Percentiles rank a stretch among this genome's conserved stretches.
Conservation (phyloP, 2,797 vertebrate genomes). For the Discoglossus pictus region DNA sequence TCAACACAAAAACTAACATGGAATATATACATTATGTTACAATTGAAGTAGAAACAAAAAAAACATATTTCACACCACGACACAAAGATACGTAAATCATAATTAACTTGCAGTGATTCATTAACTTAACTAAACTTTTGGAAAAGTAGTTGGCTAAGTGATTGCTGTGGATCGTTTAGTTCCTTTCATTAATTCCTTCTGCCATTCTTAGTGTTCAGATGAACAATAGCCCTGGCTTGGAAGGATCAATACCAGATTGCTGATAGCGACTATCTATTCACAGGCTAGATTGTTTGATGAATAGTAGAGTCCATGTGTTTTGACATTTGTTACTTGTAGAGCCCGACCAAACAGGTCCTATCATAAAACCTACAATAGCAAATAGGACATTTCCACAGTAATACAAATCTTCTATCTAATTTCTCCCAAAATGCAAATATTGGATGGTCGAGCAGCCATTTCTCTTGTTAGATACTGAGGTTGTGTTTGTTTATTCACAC, state of each 20-base stretch:
- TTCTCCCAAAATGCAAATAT: conserved; percentile 49
- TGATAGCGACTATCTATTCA: conserved; percentile 97
- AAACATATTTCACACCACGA: too few species aligned
- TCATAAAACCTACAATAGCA: conserved; percentile 57
- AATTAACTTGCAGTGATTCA: background rate
- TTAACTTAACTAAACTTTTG: conserved; percentile 55
- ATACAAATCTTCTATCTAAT: conserved; percentile 38
- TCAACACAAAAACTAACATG: too few species aligned
- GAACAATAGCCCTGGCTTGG: conserved; percentile 91
- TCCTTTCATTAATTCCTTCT: conserved; percentile 95
- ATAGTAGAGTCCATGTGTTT: conserved; percentile 85
- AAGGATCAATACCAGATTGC: conserved; percentile 97
- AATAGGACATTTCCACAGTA: conserved; percentile 60
- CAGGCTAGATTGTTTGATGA: conserved; percentile 96
- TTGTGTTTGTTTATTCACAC: background rate
- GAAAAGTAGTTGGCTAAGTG: conserved; percentile 68
- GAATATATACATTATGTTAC: too few species aligned
- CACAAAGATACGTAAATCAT: too few species aligned
- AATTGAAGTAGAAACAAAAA: too few species aligned
- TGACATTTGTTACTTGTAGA: conserved; percentile 81
- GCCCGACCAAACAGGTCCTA: conserved; percentile 69
- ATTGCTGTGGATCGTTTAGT: conserved; percentile 93
- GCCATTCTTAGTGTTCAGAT: conserved; percentile 86
- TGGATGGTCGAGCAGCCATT: conserved; percentile 46
- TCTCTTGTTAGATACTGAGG: conserved; percentile 9